Percentiles rank a stretch among this genome's conserved stretches.
These are phyloP conservation scores for Spisula subtruncata DNA, from an alignment of 2,888 invertebrate species.

Conservation along the genomic window DNA sequence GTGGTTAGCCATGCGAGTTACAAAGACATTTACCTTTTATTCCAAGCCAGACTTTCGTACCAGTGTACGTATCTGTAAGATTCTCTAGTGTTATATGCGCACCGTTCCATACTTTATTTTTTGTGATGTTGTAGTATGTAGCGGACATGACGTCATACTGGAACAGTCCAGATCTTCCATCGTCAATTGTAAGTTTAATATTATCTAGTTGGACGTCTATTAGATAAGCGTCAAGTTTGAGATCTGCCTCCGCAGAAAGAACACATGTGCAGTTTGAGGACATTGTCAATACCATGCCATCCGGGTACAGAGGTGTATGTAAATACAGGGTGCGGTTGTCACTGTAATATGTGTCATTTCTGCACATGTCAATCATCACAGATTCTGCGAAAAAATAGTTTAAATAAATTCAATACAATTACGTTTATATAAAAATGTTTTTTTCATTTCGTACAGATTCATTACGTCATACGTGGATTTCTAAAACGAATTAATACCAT, in stretches of 20 bases:
- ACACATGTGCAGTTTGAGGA: not conserved
- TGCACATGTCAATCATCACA: not conserved
- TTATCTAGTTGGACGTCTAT: not conserved
- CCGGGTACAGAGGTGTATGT: not conserved
- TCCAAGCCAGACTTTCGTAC: conserved; percentile 6
- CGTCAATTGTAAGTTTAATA: not conserved
- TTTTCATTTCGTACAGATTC: too few relatives aligned
- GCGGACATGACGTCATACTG: not conserved
- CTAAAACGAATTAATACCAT: not conserved
- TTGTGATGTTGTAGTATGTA: not conserved
- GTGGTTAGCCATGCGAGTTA: too few relatives aligned
- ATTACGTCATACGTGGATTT: not conserved
- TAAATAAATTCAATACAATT: too few relatives aligned
- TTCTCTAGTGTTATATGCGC: not conserved
- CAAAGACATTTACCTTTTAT: not conserved
- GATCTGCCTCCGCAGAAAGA: not conserved
- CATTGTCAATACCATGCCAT: not conserved
- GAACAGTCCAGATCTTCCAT: not conserved
- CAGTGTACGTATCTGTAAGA: not conserved
- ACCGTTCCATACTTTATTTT: not conserved
- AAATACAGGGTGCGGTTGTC: not conserved
- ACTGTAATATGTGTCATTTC: not conserved
- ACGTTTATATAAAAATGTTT: not conserved
- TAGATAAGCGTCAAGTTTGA: not conserved
- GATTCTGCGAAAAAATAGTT: not conserved